phyloP scores from a whole-genome alignment of 2,113 vertebrate genomes.

The Crotalus horridus region DNA sequence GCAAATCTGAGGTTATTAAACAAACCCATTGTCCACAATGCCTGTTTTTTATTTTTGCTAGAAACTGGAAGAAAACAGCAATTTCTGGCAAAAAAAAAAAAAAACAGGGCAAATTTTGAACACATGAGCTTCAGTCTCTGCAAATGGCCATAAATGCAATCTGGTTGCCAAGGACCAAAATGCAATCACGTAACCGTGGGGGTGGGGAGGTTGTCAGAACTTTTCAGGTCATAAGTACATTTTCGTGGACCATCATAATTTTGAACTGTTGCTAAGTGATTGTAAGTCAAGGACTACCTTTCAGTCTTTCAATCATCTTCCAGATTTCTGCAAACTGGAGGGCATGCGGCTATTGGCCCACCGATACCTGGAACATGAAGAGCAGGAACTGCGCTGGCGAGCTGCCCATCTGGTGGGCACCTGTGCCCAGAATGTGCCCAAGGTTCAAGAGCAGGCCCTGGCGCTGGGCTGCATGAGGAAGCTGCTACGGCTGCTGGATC shows the following conservation, averaged over 20 bases:
- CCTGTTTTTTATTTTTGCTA: neutral
- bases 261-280: neutral
- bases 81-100: neutral
- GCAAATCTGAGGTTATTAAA: neutral
- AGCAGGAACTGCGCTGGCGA: conserved; percentile 80
- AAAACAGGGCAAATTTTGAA: neutral
- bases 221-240: neutral
- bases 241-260: neutral
- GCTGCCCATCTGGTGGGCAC: conserved; percentile 82
- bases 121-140: neutral
- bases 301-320: neutral
- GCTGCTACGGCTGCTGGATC: conserved; percentile 79
- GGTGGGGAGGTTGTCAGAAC: neutral
- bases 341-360: conserved; percentile 82
- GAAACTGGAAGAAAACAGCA: neutral
- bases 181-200: neutral
- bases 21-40: neutral
- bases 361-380: conserved; percentile 71
- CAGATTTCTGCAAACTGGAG: conserved; percentile 86
- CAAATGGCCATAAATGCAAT: neutral
- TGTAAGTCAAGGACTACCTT: neutral
- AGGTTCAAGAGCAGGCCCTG: conserved; percentile 81
- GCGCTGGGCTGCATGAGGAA: conserved; percentile 73
- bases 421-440: conserved; percentile 86
- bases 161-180: neutral